Percentiles rank a stretch among this genome's conserved stretches.
phyloP scores from a whole-genome alignment of 2,888 invertebrate species.

The Drosophila birchii region DNA sequence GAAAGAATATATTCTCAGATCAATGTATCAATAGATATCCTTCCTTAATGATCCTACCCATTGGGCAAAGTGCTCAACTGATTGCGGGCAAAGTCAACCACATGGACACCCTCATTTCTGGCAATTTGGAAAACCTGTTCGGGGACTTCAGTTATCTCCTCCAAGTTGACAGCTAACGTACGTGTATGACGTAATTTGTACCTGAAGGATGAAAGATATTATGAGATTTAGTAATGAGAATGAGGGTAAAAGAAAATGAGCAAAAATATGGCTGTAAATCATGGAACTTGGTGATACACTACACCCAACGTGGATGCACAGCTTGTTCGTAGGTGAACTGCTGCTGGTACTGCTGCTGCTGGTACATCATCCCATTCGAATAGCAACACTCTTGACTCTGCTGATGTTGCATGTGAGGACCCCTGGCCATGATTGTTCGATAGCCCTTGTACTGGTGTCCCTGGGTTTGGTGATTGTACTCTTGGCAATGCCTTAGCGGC shows the following conservation, averaged over 20 bases:
- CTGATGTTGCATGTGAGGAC: slow-evolving; percentile 2
- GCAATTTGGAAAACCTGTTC: slow-evolving; percentile 90
- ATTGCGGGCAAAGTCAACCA: slow-evolving; percentile 93
- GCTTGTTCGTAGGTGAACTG: slow-evolving; percentile 6
- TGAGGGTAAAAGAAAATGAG: too few relatives aligned
- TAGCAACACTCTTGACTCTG: not conserved
- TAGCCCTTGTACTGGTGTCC: slow-evolving; percentile 6
- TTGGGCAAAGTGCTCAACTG: slow-evolving; percentile 88
- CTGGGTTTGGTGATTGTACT: slow-evolving; percentile 12
- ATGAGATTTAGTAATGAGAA: not conserved
- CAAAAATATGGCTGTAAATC: not conserved
- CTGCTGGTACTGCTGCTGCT: slow-evolving; percentile 16
- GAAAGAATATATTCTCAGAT: slow-evolving; percentile 7
- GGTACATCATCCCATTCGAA: slow-evolving; percentile 13
- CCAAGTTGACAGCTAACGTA: slow-evolving; percentile 83
- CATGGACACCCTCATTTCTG: slow-evolving; percentile 89
- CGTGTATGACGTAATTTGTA: slow-evolving; percentile 87
- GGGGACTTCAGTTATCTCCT: slow-evolving; percentile 88
- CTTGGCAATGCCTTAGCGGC: not conserved
- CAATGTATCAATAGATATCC: not conserved
- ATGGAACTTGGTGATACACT: slow-evolving; percentile 64
- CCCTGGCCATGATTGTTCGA: slow-evolving; percentile 2
- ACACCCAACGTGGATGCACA: slow-evolving; percentile 65
- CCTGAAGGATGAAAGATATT: slow-evolving; percentile 78
- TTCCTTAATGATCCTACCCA: slow-evolving; percentile 85